These are phyloP conservation scores for Sturnira hondurensis DNA, from an alignment of 2,113 vertebrate species.

Conservation along the genomic window DNA sequence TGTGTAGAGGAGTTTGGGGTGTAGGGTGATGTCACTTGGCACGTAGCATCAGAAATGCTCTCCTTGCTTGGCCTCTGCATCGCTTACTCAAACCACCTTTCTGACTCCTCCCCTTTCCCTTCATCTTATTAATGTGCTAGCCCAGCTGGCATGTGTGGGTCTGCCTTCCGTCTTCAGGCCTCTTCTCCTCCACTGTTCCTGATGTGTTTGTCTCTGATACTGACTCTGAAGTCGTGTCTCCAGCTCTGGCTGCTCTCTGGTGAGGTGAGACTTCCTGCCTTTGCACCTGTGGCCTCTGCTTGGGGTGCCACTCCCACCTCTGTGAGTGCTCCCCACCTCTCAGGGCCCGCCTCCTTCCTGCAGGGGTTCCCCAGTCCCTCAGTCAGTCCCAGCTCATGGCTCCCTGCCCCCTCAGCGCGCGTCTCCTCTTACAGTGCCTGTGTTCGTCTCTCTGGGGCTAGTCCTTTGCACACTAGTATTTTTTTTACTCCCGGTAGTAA, in stretches of 20 bases:
- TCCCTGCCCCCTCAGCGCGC: neutral
- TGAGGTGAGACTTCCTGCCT: neutral
- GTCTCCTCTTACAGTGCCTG: neutral
- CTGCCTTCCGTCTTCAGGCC: neutral
- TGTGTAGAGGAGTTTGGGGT: neutral
- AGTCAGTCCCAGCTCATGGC: neutral
- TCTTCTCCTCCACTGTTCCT: neutral
- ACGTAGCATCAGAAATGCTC: neutral
- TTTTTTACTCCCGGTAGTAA: neutral
- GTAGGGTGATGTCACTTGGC: neutral
- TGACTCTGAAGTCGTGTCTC: neutral
- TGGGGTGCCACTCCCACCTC: neutral
- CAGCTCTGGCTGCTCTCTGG: neutral
- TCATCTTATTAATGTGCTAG: neutral
- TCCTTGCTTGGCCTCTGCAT: neutral
- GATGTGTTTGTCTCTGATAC: neutral
- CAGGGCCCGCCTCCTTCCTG: neutral
- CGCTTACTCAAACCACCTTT: neutral
- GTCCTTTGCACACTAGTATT: neutral
- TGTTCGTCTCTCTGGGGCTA: rapidly evolving
- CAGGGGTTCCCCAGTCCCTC: neutral
- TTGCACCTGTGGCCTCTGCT: neutral
- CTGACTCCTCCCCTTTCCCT: neutral
- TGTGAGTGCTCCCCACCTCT: neutral
- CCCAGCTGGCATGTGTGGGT: neutral